These are phyloP conservation scores for Blastobasis lacticolella DNA, from an alignment of 2,888 invertebrate genomes.

Conservation along the genomic window DNA sequence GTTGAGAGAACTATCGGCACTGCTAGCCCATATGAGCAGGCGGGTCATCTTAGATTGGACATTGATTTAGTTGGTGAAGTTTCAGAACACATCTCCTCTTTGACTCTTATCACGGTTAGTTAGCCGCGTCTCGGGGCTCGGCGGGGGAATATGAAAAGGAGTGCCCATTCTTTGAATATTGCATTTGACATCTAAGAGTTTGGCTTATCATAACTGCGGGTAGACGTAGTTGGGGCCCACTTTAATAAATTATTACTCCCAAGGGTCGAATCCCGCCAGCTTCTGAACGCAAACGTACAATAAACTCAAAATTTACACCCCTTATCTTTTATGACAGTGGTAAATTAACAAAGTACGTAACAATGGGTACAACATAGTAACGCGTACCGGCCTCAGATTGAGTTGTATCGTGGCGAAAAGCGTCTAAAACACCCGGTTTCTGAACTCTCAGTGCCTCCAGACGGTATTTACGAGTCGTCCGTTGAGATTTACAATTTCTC, in stretches of 20 bases:
- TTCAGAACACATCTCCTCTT: slow-evolving; percentile 40
- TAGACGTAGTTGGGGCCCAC: slow-evolving; percentile 25
- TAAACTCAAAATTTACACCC: slow-evolving; percentile 4
- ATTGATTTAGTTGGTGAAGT: slow-evolving; percentile 46
- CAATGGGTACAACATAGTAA: slow-evolving; percentile 3
- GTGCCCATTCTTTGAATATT: slow-evolving; percentile 53
- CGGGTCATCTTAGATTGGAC: slow-evolving; percentile 34
- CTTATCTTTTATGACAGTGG: slow-evolving; percentile 6
- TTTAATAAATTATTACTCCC: slow-evolving; percentile 30
- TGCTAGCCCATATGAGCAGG: background rate
- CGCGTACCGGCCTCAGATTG: slow-evolving; percentile 1
- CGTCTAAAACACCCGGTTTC: slow-evolving; percentile 25
- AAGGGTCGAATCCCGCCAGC: slow-evolving; percentile 8
- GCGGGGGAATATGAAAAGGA: slow-evolving; percentile 42
- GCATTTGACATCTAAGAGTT: slow-evolving; percentile 52
- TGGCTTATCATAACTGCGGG: slow-evolving; percentile 35
- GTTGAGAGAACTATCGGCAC: too few relatives aligned
- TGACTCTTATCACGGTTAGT: slow-evolving; percentile 62
- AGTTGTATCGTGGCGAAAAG: slow-evolving; percentile 16
- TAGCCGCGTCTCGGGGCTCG: slow-evolving; percentile 45
- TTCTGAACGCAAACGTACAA: slow-evolving; percentile 2
- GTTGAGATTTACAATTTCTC: slow-evolving; percentile 46
- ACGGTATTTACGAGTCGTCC: slow-evolving; percentile 36
- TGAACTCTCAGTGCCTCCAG: slow-evolving; percentile 34
- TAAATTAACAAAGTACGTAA: slow-evolving; percentile 8